phyloP scores from a whole-genome alignment of 2,113 vertebrate species.

The Lycaon pictus region DNA sequence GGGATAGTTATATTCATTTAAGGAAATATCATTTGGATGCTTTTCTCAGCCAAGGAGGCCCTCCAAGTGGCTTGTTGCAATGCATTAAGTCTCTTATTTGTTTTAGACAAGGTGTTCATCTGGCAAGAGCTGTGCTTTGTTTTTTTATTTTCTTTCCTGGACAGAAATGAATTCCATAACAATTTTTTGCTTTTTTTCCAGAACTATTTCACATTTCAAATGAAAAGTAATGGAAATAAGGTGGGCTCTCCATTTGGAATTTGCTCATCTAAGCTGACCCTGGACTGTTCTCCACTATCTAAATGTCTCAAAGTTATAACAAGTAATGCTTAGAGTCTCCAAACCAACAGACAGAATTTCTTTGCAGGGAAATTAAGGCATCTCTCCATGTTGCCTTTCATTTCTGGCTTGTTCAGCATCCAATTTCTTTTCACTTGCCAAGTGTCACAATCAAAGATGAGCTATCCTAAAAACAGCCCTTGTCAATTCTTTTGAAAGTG shows the following conservation, averaged over 20 bases:
- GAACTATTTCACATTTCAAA: constrained; percentile 38
- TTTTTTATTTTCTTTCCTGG: constrained; percentile 48
- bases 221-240: constrained; percentile 33
- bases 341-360: neutral
- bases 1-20: constrained; percentile 59
- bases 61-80: constrained; percentile 21
- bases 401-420: constrained; percentile 13
- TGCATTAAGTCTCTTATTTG: constrained; percentile 44
- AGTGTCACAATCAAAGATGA: neutral
- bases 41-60: neutral
- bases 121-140: neutral
- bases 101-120: constrained; percentile 63
- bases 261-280: neutral
- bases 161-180: constrained; percentile 51
- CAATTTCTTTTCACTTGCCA: neutral
- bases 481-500: neutral
- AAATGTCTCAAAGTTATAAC: neutral
- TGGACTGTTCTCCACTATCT: neutral
- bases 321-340: neutral
- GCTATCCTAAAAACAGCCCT: neutral
- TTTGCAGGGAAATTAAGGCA: neutral
- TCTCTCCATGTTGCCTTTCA: neutral
- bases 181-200: neutral
- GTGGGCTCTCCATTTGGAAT: neutral
- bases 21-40: constrained; percentile 53